A percentile compares a stretch with the other conserved stretches of the same genome.
These are phyloP conservation scores for Porites evermanni DNA, from an alignment of 92 coral and sea anemone genomes.

Conservation along the genomic window DNA sequence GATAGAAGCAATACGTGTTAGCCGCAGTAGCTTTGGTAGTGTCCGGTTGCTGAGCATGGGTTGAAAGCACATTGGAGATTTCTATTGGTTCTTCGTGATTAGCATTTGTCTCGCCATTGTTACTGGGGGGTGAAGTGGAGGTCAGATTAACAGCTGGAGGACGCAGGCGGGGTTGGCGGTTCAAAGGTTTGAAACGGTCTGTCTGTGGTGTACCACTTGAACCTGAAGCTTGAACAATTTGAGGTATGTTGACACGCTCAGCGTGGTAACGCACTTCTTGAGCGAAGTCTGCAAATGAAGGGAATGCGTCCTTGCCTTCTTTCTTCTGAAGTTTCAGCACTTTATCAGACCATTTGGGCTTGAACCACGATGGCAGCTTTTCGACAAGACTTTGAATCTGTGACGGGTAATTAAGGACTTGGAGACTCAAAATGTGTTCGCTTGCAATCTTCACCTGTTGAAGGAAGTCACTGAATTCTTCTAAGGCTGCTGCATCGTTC, in stretches of 20 bases:
- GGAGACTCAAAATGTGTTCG: constrained; percentile 31
- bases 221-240: constrained; percentile 6
- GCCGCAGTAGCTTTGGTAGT: background rate
- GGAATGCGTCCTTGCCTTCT: constrained; percentile 61
- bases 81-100: too few species aligned
- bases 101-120: too few species aligned
- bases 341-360: constrained; percentile 65
- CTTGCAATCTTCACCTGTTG: constrained; percentile 37
- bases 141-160: too few species aligned
- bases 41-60: constrained; percentile 31
- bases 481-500: constrained; percentile 2
- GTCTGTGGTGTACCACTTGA: too few species aligned
- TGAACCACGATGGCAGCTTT: constrained; percentile 1
- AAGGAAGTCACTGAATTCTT: constrained; percentile 52
- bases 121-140: too few species aligned
- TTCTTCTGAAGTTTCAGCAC: constrained; percentile 61
- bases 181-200: too few species aligned
- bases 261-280: constrained; percentile 50
- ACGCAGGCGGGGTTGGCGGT: too few species aligned
- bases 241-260: constrained; percentile 65
- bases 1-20: constrained; percentile 57
- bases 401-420: background rate
- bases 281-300: constrained; percentile 48
- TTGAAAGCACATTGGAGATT: constrained; percentile 15
- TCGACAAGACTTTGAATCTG: too few species aligned